These are phyloP conservation scores for Muntiacus muntjak DNA, from an alignment of 2,113 vertebrate species.

Conservation along the genomic window DNA sequence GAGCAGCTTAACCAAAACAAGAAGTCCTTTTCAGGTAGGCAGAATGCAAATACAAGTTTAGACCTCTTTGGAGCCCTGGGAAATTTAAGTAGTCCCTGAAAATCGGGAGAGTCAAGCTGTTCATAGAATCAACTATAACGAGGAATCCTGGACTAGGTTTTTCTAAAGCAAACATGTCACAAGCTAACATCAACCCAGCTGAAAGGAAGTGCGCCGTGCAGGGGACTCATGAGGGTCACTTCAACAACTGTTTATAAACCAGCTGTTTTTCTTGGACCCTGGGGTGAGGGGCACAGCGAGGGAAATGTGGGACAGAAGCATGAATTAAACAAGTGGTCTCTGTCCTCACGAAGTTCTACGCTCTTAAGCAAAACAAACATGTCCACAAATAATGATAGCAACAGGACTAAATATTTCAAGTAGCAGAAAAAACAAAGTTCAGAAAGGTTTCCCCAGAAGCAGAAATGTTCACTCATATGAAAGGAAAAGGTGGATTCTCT, in stretches of 20 bases:
- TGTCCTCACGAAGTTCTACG: not conserved
- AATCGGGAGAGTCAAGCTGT: not conserved
- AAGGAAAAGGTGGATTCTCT: not conserved
- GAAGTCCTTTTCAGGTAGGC: not conserved
- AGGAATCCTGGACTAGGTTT: not conserved
- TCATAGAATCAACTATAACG: not conserved
- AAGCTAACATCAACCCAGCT: not conserved
- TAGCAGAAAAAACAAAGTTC: not conserved
- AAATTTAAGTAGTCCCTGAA: not conserved
- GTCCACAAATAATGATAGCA: not conserved
- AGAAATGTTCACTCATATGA: not conserved
- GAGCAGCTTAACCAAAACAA: not conserved
- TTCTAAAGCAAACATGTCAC: not conserved
- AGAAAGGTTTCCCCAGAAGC: not conserved
- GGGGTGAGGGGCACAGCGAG: not conserved
- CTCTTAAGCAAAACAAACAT: not conserved
- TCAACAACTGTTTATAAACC: not conserved
- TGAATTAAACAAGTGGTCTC: not conserved
- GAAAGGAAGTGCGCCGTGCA: not conserved
- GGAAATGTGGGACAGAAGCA: not conserved
- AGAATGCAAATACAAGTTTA: slow-evolving; percentile 18
- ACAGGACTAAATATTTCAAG: not conserved
- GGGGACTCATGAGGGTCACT: not conserved
- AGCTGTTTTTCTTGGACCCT: not conserved
- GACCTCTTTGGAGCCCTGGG: not conserved